A percentile compares a stretch with the other conserved stretches of the same genome.
Evolutionary conservation across 2,797 vertebrate genomes (phyloP).

Genomic region (Eremophila alpestris): DNA sequence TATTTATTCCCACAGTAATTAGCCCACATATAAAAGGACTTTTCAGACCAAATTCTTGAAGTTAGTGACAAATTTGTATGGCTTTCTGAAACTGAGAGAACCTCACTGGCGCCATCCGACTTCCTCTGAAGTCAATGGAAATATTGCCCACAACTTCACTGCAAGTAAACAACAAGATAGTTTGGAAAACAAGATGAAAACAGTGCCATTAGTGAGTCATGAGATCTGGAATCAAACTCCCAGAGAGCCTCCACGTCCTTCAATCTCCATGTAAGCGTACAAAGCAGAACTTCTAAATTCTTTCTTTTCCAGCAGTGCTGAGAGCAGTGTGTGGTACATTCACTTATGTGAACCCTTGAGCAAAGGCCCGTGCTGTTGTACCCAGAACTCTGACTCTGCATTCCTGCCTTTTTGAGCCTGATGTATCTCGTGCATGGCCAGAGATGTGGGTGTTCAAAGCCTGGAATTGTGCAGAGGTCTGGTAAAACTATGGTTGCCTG

Average conservation of each 20-base stretch:
- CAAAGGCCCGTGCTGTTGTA: background rate
- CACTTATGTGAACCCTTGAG: background rate
- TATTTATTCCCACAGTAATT: constrained; percentile 19
- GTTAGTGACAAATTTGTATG: background rate
- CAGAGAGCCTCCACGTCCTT: background rate
- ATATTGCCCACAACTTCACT: background rate
- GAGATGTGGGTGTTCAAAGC: background rate
- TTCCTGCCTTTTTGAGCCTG: background rate
- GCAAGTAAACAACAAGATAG: constrained; percentile 38
- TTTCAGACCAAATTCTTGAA: constrained; percentile 3
- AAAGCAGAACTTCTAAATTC: background rate
- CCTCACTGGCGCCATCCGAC: constrained; percentile 6
- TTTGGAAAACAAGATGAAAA: constrained; percentile 27
- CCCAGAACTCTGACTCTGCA: background rate
- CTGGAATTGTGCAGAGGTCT: background rate
- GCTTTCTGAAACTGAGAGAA: constrained; percentile 31
- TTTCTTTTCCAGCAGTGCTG: background rate
- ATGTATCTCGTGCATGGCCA: background rate
- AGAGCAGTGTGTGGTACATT: background rate
- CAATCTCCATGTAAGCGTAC: background rate
- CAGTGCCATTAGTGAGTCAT: background rate
- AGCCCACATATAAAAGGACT: background rate
- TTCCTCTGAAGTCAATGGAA: constrained; percentile 52
- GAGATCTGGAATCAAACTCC: background rate
- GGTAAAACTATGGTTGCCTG: background rate